Evolutionary conservation across 2,888 invertebrate species (phyloP).

Genomic region (Cephus sareptanus): DNA sequence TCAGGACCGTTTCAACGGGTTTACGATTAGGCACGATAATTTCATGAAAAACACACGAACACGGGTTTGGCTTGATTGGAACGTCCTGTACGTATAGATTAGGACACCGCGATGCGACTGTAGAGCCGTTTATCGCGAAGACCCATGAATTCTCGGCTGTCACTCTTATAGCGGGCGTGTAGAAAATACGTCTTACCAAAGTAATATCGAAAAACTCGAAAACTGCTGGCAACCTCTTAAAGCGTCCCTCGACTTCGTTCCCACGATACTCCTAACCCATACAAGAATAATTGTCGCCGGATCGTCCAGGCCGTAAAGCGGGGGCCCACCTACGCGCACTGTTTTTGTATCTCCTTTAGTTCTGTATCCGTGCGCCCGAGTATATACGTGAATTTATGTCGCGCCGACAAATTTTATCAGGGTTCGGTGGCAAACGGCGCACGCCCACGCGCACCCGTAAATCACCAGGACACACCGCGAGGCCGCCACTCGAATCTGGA

Average conservation of each 20-base stretch:
- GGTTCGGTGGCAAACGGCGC: slow-evolving; percentile 63
- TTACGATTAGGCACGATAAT: not conserved
- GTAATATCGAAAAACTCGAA: not conserved
- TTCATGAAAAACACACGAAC: not conserved
- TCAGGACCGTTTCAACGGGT: not conserved
- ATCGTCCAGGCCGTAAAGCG: not conserved
- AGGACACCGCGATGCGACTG: not conserved
- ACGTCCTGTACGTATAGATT: not conserved
- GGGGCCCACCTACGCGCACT: not conserved
- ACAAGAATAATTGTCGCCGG: not conserved
- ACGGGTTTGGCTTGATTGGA: not conserved
- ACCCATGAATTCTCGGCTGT: not conserved
- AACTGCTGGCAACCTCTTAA: not conserved
- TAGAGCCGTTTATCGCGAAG: not conserved
- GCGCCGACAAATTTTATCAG: slow-evolving; percentile 65
- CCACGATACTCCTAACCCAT: not conserved
- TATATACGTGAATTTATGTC: slow-evolving; percentile 62
- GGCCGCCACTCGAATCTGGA: slow-evolving; percentile 21
- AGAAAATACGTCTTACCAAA: not conserved
- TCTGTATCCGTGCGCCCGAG: not conserved
- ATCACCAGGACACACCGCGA: slow-evolving; percentile 42
- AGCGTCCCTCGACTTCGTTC: not conserved
- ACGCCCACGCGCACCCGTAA: slow-evolving; percentile 60
- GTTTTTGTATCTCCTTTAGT: not conserved
- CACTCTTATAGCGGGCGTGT: not conserved